phyloP scores from a whole-genome alignment of 2,888 invertebrate genomes.

The Orthosia gothica region DNA sequence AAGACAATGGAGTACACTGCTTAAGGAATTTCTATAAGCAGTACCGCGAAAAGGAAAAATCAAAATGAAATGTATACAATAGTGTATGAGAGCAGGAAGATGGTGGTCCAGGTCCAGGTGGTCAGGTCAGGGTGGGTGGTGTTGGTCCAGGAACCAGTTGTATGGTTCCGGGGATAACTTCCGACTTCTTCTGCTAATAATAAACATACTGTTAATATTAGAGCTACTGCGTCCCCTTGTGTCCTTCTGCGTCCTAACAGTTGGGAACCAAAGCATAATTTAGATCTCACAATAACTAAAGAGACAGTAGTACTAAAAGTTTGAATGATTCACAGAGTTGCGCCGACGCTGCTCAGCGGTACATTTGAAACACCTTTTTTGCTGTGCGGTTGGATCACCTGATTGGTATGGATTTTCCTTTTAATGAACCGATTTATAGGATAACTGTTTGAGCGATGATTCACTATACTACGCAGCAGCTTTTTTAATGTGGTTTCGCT shows the following conservation, averaged over 20 bases:
- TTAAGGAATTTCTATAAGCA: no score
- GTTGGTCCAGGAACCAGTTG: no score
- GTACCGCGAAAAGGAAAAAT: no score
- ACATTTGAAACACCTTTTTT: constrained; percentile 44
- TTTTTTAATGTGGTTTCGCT: no score
- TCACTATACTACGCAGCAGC: not conserved
- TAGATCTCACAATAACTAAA: constrained; percentile 25
- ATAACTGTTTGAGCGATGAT: constrained; percentile 38
- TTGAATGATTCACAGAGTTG: constrained; percentile 49
- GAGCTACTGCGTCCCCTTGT: not conserved
- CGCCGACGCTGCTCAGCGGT: constrained; percentile 24
- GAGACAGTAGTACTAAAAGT: constrained; percentile 32
- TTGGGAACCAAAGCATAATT: not conserved
- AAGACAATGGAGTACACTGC: no score
- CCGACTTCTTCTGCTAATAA: no score
- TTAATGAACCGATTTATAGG: constrained; percentile 13
- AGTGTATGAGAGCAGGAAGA: no score
- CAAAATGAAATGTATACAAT: no score
- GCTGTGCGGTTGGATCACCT: constrained; percentile 37
- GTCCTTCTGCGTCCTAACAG: not conserved
- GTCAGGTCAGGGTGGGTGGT: no score
- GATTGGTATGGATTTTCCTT: constrained; percentile 45
- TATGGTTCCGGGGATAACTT: no score
- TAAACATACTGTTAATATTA: not conserved
- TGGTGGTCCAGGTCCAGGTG: no score